Evolutionary conservation across 2,113 vertebrate species (phyloP).

Genomic region (Pholis gunnellus): DNA sequence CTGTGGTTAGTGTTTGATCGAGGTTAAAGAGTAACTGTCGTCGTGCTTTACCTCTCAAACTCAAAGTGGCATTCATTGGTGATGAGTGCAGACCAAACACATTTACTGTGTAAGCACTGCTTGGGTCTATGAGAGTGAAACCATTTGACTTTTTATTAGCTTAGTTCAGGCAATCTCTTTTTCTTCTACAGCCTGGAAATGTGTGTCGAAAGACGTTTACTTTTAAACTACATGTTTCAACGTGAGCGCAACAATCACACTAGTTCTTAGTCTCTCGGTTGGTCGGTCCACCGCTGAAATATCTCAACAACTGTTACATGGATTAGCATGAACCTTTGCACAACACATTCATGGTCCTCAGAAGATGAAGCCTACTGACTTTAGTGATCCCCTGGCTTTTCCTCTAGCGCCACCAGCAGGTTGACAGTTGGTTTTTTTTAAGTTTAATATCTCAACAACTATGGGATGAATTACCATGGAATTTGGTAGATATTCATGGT

Average conservation of each 20-base stretch:
- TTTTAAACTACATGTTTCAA: not conserved
- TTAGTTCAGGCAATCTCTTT: not conserved
- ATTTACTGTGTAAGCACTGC: conserved; percentile 27
- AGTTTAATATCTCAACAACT: too few species aligned
- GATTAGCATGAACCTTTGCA: too few species aligned
- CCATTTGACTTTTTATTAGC: not conserved
- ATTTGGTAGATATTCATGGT: too few species aligned
- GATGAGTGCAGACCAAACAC: conserved; percentile 2
- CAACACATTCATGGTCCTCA: too few species aligned
- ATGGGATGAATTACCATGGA: too few species aligned
- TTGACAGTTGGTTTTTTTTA: too few species aligned
- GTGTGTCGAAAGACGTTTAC: not conserved
- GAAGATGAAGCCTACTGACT: too few species aligned
- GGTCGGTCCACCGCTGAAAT: too few species aligned
- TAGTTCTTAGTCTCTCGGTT: too few species aligned
- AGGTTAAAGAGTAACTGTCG: conserved; percentile 56
- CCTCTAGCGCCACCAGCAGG: too few species aligned
- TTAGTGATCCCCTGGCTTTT: too few species aligned
- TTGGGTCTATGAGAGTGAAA: not conserved
- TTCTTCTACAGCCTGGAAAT: not conserved
- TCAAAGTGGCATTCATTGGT: not conserved
- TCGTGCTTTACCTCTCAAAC: not conserved
- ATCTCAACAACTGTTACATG: too few species aligned
- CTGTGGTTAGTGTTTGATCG: conserved; percentile 45
- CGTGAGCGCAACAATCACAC: not conserved